Evolutionary conservation across 2,888 invertebrate species (phyloP).

Genomic region (Xestoiulus laeticollis): DNA sequence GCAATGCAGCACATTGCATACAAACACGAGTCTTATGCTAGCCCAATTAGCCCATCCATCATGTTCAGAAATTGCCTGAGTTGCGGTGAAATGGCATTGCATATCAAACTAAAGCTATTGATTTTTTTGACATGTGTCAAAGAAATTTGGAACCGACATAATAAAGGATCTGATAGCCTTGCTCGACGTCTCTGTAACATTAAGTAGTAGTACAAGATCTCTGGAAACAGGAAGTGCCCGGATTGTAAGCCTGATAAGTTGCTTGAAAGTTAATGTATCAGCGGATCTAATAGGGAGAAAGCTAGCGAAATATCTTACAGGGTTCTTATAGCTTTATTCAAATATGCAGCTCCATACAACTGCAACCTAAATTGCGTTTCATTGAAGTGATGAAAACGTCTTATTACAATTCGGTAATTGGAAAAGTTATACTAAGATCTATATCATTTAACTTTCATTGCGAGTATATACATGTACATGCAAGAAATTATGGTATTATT

Average conservation of each 20-base stretch:
- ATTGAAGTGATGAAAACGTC: too few species aligned
- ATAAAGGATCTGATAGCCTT: background rate
- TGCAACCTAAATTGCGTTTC: background rate
- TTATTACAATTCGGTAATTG: too few species aligned
- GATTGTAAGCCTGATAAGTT: background rate
- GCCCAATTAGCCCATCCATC: slow-evolving; percentile 1
- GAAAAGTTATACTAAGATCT: too few species aligned
- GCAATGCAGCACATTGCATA: background rate
- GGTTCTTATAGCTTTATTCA: too few species aligned
- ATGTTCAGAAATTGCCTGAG: background rate
- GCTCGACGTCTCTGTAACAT: background rate
- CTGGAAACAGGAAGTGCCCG: background rate
- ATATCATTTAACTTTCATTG: too few species aligned
- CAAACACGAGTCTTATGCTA: background rate
- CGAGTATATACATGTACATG: too few species aligned
- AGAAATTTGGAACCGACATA: background rate
- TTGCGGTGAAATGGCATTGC: slow-evolving; percentile 4
- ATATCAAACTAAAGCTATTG: background rate
- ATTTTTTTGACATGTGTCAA: slow-evolving; percentile 20
- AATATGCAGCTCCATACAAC: too few species aligned
- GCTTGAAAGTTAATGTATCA: background rate
- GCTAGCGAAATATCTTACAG: background rate
- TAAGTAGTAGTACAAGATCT: background rate
- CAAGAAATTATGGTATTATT: too few species aligned
- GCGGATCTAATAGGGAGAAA: background rate